These are phyloP conservation scores for Orbicella faveolata DNA, from an alignment of 64 coral and sea anemone species.

Conservation along the genomic window DNA sequence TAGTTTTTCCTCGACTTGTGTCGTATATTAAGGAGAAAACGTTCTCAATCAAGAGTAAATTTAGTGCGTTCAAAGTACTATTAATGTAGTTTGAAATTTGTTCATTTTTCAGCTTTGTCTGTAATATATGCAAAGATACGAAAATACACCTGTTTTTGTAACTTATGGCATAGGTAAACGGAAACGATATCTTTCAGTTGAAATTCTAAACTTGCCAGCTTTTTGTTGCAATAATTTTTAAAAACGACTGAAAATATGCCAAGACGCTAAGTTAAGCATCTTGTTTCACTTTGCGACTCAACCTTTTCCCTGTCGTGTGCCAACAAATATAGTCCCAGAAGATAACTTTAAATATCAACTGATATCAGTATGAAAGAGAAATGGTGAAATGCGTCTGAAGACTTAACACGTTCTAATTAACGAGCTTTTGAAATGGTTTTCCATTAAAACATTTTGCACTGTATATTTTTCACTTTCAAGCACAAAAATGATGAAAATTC, in stretches of 20 bases:
- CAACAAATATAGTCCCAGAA: neutral
- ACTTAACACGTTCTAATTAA: slow-evolving; percentile 35
- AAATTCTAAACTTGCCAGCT: neutral
- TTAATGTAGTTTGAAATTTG: slow-evolving; percentile 13
- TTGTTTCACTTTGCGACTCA: neutral
- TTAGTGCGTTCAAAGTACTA: neutral
- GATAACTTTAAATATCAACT: slow-evolving; percentile 16
- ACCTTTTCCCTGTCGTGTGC: neutral
- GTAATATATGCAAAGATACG: slow-evolving; percentile 24
- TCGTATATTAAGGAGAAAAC: neutral
- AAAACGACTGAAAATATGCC: neutral
- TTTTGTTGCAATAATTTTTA: slow-evolving; percentile 8
- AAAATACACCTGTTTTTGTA: slow-evolving; percentile 17
- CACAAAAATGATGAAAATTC: neutral
- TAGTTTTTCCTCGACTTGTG: neutral
- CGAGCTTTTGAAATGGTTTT: slow-evolving; percentile 16
- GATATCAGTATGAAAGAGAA: neutral
- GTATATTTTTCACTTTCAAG: neutral
- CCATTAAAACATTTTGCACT: slow-evolving; percentile 13
- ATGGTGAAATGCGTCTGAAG: slow-evolving; percentile 6
- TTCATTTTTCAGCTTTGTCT: slow-evolving; percentile 3
- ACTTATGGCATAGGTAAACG: neutral
- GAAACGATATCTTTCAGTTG: neutral
- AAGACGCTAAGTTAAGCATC: neutral
- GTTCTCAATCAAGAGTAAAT: neutral